Evolutionary conservation across 2,888 invertebrate genomes (phyloP), one percentile per base, ranked within the genome.

Genomic region (Acronicta psi): DNA sequence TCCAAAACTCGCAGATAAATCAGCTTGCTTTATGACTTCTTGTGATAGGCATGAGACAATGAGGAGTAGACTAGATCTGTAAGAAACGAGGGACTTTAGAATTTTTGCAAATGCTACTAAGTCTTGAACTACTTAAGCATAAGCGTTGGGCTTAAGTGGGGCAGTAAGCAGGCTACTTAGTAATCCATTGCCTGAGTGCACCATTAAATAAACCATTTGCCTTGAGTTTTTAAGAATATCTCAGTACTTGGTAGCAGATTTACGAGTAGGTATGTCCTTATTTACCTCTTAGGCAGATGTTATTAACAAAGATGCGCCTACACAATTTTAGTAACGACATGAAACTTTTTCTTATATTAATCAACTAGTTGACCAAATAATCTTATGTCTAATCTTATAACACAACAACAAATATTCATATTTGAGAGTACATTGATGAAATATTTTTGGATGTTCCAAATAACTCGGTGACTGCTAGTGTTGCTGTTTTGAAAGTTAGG

Each of bases 131-230:
- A 57, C 69, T 69, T 68, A 68, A 69, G 50, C 59, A 70, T 63
- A 73, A 69, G 47, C 67, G 55, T 53, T 69, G 69, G 36, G 53
- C 53, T 73, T 73, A 73, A 73, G 70, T 73, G 69, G 73, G 56
- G 55, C 38, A 63, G 59, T 69, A 69, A 70, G 73, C 69, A 73
- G 59, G 45, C 63, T 73, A 73, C 69, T 73, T 73, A 70, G 70
- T 59, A 70, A 69, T 73, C 70, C 69, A 70, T 73, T 46, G 59
- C 73, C 53, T 73, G 73, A 73, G 70, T 70, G 70, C 70, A 70
- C 53, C 73, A 63, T 70, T 69, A 70, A 73, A 70, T 70, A 73
- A 70, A 69, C 69, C 63, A 67, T 72, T 72, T 56, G 46, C 49
- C 53, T 63, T 63, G 55, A 56, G 55, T 73, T 70, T 67, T 59